Conservation (phyloP, 2,113 vertebrate genomes). For the Hoplias malabaricus region DNA sequence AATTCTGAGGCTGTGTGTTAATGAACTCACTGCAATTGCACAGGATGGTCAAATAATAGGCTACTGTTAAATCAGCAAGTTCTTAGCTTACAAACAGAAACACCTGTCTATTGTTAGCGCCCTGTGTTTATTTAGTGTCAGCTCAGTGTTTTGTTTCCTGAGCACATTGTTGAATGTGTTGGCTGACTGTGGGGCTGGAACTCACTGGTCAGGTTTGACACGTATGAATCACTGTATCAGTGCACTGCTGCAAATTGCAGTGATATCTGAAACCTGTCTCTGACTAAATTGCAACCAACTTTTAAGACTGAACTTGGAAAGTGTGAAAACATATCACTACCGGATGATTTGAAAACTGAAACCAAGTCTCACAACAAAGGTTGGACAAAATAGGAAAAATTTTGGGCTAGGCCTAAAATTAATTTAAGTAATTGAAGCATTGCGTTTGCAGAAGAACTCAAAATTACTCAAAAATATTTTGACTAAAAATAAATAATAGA, state of each 20-base stretch:
- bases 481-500: too few species aligned
- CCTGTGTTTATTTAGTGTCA: constrained; percentile 20
- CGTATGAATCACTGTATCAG: neutral
- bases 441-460: too few species aligned
- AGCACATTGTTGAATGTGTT: constrained; percentile 26
- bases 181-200: constrained; percentile 5
- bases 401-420: too few species aligned
- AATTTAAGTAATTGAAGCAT: too few species aligned
- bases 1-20: constrained; percentile 18
- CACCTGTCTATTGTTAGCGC: constrained; percentile 23
- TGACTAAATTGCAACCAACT: neutral
- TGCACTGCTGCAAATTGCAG: neutral
- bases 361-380: too few species aligned
- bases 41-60: constrained; percentile 10
- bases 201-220: neutral
- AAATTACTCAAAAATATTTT: too few species aligned
- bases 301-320: too few species aligned
- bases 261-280: neutral
- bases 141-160: constrained; percentile 1
- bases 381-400: too few species aligned
- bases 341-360: too few species aligned
- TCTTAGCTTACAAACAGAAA: constrained; percentile 22
- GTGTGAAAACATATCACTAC: too few species aligned
- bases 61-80: neutral
- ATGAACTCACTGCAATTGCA: constrained; percentile 1